phyloP scores from a whole-genome alignment of 2,888 invertebrate genomes.

The Exephanes ischioxanthus region DNA sequence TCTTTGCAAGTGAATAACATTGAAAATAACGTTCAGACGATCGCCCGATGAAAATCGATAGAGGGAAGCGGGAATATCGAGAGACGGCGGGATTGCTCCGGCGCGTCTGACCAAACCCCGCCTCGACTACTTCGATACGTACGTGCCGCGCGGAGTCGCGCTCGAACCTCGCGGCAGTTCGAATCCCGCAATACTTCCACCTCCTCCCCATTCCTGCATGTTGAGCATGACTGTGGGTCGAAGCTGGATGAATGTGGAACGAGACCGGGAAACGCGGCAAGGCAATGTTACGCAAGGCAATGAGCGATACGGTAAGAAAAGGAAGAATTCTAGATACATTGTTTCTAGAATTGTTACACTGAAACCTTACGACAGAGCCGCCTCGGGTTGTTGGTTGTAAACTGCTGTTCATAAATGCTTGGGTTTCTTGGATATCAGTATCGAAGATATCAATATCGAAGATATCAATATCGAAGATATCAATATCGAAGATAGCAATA shows the following conservation, averaged over 20 bases:
- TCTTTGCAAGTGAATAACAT: conserved; percentile 59
- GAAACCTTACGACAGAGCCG: too few species aligned
- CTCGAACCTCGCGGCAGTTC: neutral
- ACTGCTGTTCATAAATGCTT: too few species aligned
- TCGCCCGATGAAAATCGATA: conserved; percentile 9
- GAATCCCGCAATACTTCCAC: neutral
- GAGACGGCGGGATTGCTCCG: conserved; percentile 16
- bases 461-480: too few species aligned
- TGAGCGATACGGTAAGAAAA: neutral
- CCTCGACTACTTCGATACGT: conserved; percentile 38
- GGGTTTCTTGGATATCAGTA: too few species aligned
- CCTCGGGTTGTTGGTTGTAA: too few species aligned
- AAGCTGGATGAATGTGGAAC: too few species aligned
- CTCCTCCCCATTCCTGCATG: neutral
- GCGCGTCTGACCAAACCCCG: conserved; percentile 48
- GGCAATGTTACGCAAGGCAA: neutral
- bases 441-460: too few species aligned
- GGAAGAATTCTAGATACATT: too few species aligned
- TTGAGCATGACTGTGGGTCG: too few species aligned
- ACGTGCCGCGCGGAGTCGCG: neutral
- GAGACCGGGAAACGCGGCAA: neutral
- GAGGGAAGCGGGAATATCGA: conserved; percentile 21
- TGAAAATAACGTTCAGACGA: conserved; percentile 54
- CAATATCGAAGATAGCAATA: too few species aligned
- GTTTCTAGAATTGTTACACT: too few species aligned